Percentiles rank a stretch among this genome's conserved stretches.
Conservation (phyloP, 2,113 vertebrate species). For the Sisor rabdophorus region DNA sequence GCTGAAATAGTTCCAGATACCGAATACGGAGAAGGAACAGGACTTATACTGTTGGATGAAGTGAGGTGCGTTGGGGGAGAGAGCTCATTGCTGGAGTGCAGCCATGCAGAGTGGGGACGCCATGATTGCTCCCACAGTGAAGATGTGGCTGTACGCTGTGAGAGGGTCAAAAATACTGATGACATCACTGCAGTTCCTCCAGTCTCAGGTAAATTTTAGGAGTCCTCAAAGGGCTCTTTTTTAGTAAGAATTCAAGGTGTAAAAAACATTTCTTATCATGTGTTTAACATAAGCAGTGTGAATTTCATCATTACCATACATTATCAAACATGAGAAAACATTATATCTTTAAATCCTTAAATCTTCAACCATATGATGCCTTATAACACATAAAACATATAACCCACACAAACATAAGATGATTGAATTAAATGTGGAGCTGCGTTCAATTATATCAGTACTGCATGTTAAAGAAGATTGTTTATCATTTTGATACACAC, state of each 20-base stretch:
- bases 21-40: slow-evolving; percentile 66
- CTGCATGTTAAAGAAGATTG: too few species aligned
- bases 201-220: slow-evolving; percentile 48
- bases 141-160: slow-evolving; percentile 75
- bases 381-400: too few species aligned
- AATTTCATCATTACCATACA: too few species aligned
- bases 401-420: too few species aligned
- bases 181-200: slow-evolving; percentile 26
- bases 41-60: slow-evolving; percentile 81
- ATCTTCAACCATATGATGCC: too few species aligned
- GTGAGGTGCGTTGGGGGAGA: slow-evolving; percentile 75
- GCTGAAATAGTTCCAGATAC: slow-evolving; percentile 53
- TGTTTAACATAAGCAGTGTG: too few species aligned
- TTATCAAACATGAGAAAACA: too few species aligned
- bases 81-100: slow-evolving; percentile 70
- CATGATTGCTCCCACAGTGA: slow-evolving; percentile 84
- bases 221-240: background rate
- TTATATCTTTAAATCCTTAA: too few species aligned
- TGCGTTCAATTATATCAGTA: too few species aligned
- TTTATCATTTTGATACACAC: too few species aligned
- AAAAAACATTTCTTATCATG: background rate
- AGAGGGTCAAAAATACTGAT: slow-evolving; percentile 43
- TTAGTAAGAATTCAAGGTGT: background rate
- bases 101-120: slow-evolving; percentile 74
- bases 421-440: too few species aligned